These are phyloP conservation scores for Oikopleura albicans DNA, from an alignment of 23 tunicate species.

Conservation along the genomic window DNA sequence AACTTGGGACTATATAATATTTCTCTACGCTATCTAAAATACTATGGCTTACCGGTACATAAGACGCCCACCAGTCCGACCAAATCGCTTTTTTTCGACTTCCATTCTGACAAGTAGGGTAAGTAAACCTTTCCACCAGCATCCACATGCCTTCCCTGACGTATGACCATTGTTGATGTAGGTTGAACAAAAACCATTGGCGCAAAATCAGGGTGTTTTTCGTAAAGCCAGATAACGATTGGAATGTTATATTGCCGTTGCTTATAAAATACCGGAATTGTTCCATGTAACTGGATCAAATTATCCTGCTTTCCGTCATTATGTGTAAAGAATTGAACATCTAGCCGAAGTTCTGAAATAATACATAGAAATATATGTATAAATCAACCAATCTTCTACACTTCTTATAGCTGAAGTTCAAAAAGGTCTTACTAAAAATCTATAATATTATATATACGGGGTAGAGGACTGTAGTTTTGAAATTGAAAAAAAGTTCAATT, in stretches of 20 bases:
- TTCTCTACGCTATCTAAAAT: too few species aligned
- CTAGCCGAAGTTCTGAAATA: conserved; percentile 31
- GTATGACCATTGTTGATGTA: conserved; percentile 68
- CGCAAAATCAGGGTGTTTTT: conserved; percentile 47
- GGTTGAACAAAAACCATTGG: conserved; percentile 82
- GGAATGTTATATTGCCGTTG: conserved; percentile 71
- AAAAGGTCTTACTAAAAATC: too few species aligned
- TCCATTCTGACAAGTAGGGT: conserved; percentile 84
- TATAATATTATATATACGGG: too few species aligned
- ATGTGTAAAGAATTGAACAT: conserved; percentile 37
- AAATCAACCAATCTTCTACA: not conserved
- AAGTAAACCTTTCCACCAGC: conserved; percentile 64
- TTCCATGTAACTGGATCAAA: conserved; percentile 37
- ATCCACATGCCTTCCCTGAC: conserved; percentile 89
- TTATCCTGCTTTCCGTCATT: conserved; percentile 47
- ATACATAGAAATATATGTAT: not conserved
- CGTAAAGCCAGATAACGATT: conserved; percentile 53
- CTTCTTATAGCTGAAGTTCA: not conserved
- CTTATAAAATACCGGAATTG: conserved; percentile 65
- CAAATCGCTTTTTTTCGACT: conserved; percentile 28
- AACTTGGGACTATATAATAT: too few species aligned
- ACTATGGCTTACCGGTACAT: conserved; percentile 31
- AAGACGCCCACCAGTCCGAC: conserved; percentile 45
- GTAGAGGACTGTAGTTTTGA: too few species aligned
- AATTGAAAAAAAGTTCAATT: too few species aligned